Percentiles rank a stretch among this genome's conserved stretches.
Conservation (phyloP, 2,888 invertebrate species). For the Baronia brevicornis region DNA sequence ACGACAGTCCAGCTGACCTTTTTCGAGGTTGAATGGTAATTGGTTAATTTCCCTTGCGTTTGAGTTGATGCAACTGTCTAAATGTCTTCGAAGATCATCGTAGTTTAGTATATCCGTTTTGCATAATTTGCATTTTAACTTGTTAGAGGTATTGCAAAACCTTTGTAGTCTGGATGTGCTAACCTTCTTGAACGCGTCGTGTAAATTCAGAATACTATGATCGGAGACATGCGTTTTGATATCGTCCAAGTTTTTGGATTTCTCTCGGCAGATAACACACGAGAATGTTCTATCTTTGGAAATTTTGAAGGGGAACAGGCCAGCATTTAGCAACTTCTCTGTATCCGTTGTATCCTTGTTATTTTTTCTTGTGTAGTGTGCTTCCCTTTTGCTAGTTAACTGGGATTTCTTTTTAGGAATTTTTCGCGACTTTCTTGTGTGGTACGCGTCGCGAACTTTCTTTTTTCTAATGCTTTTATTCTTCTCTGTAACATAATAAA, state of each 20-base stretch:
- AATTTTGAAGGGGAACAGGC: conserved; percentile 61
- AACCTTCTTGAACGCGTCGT: conserved; percentile 57
- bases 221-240: conserved; percentile 41
- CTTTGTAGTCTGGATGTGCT: conserved; percentile 41
- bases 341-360: conserved; percentile 37
- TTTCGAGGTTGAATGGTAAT: conserved; percentile 60
- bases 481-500: no score
- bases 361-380: conserved; percentile 33
- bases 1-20: conserved; percentile 62
- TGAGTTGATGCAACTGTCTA: conserved; percentile 41
- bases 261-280: conserved; percentile 51
- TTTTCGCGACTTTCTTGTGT: conserved; percentile 29
- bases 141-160: conserved; percentile 37
- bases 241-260: conserved; percentile 40
- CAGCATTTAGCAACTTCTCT: conserved; percentile 40
- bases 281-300: conserved; percentile 39
- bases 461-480: no score
- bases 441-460: conserved; percentile 32
- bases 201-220: conserved; percentile 43
- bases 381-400: conserved; percentile 22
- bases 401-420: conserved; percentile 21
- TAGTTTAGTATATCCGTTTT: conserved; percentile 42
- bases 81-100: conserved; percentile 41
- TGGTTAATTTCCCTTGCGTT: conserved; percentile 44
- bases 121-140: conserved; percentile 53